A percentile compares a stretch with the other conserved stretches of the same genome.
Evolutionary conservation across 1,140 invertebrate species (phyloP).

Genomic region (Drosophila virilis): DNA sequence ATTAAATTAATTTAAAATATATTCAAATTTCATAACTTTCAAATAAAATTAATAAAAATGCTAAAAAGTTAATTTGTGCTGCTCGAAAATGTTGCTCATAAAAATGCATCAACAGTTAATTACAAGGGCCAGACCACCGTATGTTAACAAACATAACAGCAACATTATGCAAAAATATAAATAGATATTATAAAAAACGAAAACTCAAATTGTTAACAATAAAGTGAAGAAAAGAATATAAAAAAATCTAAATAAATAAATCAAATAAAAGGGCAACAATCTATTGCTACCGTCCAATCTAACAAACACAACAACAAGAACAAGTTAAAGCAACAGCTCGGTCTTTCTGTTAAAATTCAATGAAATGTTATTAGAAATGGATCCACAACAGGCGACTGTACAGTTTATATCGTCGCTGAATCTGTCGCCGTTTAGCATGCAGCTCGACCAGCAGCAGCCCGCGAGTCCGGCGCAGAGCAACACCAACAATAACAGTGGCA

Average conservation of each 20-base stretch:
- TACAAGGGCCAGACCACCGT: constrained; percentile 73
- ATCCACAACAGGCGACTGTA: constrained; percentile 90
- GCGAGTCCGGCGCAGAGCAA: constrained; percentile 86
- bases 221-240: constrained; percentile 13
- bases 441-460: constrained; percentile 88
- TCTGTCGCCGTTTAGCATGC: constrained; percentile 92
- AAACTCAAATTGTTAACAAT: constrained; percentile 18
- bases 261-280: constrained; percentile 24
- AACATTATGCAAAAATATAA: constrained; percentile 32
- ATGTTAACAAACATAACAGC: constrained; percentile 32
- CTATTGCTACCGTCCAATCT: constrained; percentile 53
- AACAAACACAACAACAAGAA: constrained; percentile 10
- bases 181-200: constrained; percentile 17
- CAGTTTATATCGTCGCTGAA: constrained; percentile 92
- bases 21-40: constrained; percentile 1
- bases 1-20: constrained; percentile 1
- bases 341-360: constrained; percentile 48
- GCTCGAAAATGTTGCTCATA: constrained; percentile 65
- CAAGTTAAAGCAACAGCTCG: constrained; percentile 6
- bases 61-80: constrained; percentile 22
- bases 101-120: constrained; percentile 55
- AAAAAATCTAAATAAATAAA: constrained; percentile 19
- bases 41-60: constrained; percentile 6
- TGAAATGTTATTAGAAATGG: constrained; percentile 92
- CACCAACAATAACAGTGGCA: constrained; percentile 80